Base-by-base conservation (phyloP, 2,797 vertebrate species). In the Ispidina lecontei region DNA sequence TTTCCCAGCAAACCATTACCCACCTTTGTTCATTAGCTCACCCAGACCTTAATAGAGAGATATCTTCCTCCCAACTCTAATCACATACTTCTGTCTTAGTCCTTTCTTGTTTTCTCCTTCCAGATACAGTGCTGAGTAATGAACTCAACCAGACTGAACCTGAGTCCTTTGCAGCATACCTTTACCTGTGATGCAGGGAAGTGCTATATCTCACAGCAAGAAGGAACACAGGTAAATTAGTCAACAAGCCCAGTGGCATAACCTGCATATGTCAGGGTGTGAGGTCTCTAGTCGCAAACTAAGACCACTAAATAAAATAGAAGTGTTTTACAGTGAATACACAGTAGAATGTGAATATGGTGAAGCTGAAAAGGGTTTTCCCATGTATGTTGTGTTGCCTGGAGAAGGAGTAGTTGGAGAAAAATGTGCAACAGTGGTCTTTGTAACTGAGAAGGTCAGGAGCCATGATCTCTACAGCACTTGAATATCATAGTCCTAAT, bases 31-130 rank as follows among this genome's bases (percentile, higher is more conserved):
- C 68, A 19, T 54, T 49, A 81, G 37, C 33, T 44, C 52, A 37
- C 35, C 25, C 41, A 83, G 14, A 74, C 37, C 12, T 62, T 41
- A 41, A 26, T 35, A 23, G 41, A 91, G 49, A 49, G 39, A 58
- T 43, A 13, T 31, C 26, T 74, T 84, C 15, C 26, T 6, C 28
- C 15, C 9, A 51, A 51, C 13, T 19, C 28, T 58, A 62, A 72
- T 56, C 68, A 59, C 9, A 29, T 3, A 54, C 13, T 65, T 37
- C 74, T 80, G 43, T 76, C 7, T 28, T 62, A 62, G 43, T 35
- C 28, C 51, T 70, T 89, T 75, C 71, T 35, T 62, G 29, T 84
- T 72, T 94, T 77, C 63, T 35, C 28, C 23, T 90, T 68, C 33
- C 62, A 84, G 63, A 58, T 10, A 14, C 43, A 35, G 9, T 33